Evolutionary conservation across 2,888 invertebrate species (phyloP).

Genomic region (Timema podura): DNA sequence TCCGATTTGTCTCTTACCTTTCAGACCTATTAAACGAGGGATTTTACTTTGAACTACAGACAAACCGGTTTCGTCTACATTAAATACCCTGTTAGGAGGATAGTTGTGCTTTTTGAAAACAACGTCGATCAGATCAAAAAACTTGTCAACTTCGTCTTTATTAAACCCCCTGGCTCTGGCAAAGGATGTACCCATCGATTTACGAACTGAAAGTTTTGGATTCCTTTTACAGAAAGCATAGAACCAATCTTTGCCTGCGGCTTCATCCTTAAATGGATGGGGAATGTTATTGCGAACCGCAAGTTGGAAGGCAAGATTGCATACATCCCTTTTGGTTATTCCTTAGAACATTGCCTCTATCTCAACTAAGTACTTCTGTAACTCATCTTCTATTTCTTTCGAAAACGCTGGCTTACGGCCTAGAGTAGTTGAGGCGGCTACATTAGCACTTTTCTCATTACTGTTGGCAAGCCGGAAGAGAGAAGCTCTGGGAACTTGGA

Average conservation of each 20-base stretch:
- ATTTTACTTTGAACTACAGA: slow-evolving; percentile 33
- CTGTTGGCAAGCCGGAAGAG: neutral
- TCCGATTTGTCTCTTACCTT: slow-evolving; percentile 39
- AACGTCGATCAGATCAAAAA: slow-evolving; percentile 17
- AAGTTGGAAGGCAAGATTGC: slow-evolving; percentile 6
- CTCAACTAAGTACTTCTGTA: slow-evolving; percentile 4
- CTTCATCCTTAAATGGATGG: neutral
- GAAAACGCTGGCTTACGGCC: neutral
- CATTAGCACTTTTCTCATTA: neutral
- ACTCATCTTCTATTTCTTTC: slow-evolving; percentile 9
- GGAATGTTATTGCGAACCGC: slow-evolving; percentile 12
- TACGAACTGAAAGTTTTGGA: slow-evolving; percentile 1
- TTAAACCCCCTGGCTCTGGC: slow-evolving; percentile 29
- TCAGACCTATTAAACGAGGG: slow-evolving; percentile 34
- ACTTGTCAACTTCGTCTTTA: slow-evolving; percentile 21
- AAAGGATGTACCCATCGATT: slow-evolving; percentile 24
- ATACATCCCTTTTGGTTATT: neutral
- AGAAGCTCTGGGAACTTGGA: slow-evolving; percentile 5
- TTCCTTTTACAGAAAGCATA: slow-evolving; percentile 7
- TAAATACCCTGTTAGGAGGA: slow-evolving; percentile 28
- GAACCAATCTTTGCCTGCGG: slow-evolving; percentile 3
- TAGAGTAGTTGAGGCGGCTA: neutral
- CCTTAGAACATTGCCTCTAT: neutral
- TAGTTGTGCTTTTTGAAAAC: neutral
- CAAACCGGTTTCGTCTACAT: slow-evolving; percentile 41